Evolutionary conservation across 2,797 vertebrate genomes (phyloP), one percentile per base, ranked within the genome.

Genomic region (Lerista edwardsae): DNA sequence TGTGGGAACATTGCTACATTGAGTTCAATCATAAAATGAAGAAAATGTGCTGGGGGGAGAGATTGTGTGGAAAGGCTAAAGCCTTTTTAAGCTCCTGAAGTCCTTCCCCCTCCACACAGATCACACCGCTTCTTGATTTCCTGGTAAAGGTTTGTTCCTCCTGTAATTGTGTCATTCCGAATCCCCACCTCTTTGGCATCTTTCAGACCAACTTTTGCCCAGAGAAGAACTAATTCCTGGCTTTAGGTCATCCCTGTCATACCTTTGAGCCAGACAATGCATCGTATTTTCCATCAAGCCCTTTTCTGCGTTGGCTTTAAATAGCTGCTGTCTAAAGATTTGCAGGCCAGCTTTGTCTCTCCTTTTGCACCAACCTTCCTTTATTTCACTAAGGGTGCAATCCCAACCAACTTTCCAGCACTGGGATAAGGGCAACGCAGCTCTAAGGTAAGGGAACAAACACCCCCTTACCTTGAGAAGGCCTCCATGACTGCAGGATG

Each of bases 201-300:
- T 71, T 72, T 78, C 82, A 82, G 75, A 85, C 85, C 86, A 73
- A 79, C 80, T 88, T 89, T 79, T 91, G 75, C 34, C 90, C 69
- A 80, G 84, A 83, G 88, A 88, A 90, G 39, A 75, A 68, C 39
- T 25, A 75, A 83, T 25, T 85, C 87, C 82, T 79, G 72, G 85
- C 90, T 90, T 85, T 89, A 90, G 64, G 75, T 36, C 69, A 90
- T 73, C 83, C 36, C 80, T 85, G 87, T 82, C 73, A 82, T 82
- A 15, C 84, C 78, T 55, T 34, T 89, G 79, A 91, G 92, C 88
- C 88, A 91, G 69, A 67, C 90, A 93, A 88, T 44, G 41, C 68
- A 81, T 90, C 90, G 31, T 79, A 34, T 82, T 90, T 90, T 82
- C 87, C 82, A 87, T 86, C 83, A 84, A 87, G 59, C 74, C 61